Evolutionary conservation across 2,113 vertebrate genomes (phyloP).

Genomic region (human (Homo sapiens)): GRCh38 chr14:72806001-72806500

Average conservation of each 20-base stretch:
- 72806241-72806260: background rate
- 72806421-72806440: background rate
- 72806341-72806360: background rate
- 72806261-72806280: background rate
- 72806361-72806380: background rate
- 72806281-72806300: background rate
- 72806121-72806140: background rate
- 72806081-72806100: rapidly evolving
- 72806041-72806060: no score
- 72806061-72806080: background rate
- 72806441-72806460: background rate
- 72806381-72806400: background rate
- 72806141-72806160: background rate
- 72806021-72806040: background rate
- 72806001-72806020: background rate
- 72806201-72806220: background rate
- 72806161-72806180: background rate
- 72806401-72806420: rapidly evolving
- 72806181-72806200: background rate
- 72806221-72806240: background rate
- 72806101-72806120: background rate
- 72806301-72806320: background rate
- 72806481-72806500: background rate
- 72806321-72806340: background rate
- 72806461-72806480: background rate